A percentile compares a stretch with the other conserved stretches of the same genome.
Evolutionary conservation across 2,888 invertebrate species (phyloP).

Genomic region (Amphipyra berbera): DNA sequence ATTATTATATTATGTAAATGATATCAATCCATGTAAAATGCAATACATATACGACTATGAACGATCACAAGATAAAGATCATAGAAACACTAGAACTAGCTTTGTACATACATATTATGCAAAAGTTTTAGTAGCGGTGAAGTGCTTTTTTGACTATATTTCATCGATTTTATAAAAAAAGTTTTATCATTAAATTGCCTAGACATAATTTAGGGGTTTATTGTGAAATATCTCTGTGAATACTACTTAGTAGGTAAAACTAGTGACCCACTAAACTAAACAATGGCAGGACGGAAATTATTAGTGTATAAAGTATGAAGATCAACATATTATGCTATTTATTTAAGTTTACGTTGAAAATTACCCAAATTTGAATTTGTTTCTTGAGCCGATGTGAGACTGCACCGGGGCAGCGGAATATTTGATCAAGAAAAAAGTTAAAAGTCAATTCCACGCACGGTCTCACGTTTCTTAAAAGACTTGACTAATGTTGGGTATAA

Average conservation of each 20-base stretch:
- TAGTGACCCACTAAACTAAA: slow-evolving; percentile 47
- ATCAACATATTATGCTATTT: slow-evolving; percentile 51
- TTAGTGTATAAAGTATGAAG: slow-evolving; percentile 30
- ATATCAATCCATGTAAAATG: slow-evolving; percentile 59
- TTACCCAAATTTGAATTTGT: slow-evolving; percentile 28
- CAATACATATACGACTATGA: slow-evolving; percentile 54
- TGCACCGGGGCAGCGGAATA: no score
- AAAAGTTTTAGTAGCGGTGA: slow-evolving; percentile 65
- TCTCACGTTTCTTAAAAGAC: slow-evolving; percentile 25
- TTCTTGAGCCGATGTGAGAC: slow-evolving; percentile 28
- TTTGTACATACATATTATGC: slow-evolving; percentile 75
- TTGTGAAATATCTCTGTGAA: slow-evolving; percentile 68
- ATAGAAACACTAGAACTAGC: slow-evolving; percentile 65
- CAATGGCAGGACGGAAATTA: slow-evolving; percentile 45
- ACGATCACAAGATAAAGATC: slow-evolving; percentile 40
- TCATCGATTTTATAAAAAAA: slow-evolving; percentile 63
- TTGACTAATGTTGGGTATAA: slow-evolving; percentile 23
- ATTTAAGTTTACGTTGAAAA: slow-evolving; percentile 42
- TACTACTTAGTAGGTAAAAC: slow-evolving; percentile 58
- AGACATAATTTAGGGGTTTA: slow-evolving; percentile 65
- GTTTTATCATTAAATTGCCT: slow-evolving; percentile 67
- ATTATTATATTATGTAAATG: slow-evolving; percentile 48
- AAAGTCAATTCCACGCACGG: background rate
- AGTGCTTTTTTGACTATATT: slow-evolving; percentile 69
- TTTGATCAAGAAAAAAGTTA: slow-evolving; percentile 4